Evolutionary conservation across 1,140 invertebrate genomes (phyloP).

Genomic region (Anadara kagoshimensis): DNA sequence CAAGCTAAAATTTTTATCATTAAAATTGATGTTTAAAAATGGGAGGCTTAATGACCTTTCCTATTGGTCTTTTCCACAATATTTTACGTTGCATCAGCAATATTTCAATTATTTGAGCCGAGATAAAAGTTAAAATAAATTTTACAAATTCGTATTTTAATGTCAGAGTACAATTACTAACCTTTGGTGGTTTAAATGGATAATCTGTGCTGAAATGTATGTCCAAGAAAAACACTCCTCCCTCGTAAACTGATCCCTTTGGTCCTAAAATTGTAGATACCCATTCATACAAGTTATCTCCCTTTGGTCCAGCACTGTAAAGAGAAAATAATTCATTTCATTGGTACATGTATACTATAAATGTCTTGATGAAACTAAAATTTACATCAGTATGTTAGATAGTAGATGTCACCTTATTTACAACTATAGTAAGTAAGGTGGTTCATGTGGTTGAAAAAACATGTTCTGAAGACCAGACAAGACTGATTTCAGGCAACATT

Average conservation of each 20-base stretch:
- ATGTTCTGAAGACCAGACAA: too few species aligned
- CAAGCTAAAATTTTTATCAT: too few species aligned
- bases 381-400: background rate
- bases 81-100: too few species aligned
- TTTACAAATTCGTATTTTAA: too few species aligned
- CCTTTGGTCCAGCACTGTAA: slow-evolving; percentile 68
- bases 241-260: slow-evolving; percentile 78
- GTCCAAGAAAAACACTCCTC: slow-evolving; percentile 83
- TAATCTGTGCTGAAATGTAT: slow-evolving; percentile 79
- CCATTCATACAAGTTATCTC: slow-evolving; percentile 71
- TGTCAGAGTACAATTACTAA: slow-evolving; percentile 71
- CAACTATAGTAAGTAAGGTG: background rate
- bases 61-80: too few species aligned
- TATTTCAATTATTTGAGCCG: too few species aligned
- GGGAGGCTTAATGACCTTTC: too few species aligned
- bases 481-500: too few species aligned
- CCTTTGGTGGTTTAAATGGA: slow-evolving; percentile 74
- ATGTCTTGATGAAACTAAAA: background rate
- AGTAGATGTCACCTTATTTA: background rate
- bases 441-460: too few species aligned
- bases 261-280: slow-evolving; percentile 68
- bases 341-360: slow-evolving; percentile 2
- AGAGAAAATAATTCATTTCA: slow-evolving; percentile 26
- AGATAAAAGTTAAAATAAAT: too few species aligned
- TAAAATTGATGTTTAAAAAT: too few species aligned